Evolutionary conservation across 2,888 invertebrate species (phyloP).

Genomic region (Caenorhabditis plicata): DNA sequence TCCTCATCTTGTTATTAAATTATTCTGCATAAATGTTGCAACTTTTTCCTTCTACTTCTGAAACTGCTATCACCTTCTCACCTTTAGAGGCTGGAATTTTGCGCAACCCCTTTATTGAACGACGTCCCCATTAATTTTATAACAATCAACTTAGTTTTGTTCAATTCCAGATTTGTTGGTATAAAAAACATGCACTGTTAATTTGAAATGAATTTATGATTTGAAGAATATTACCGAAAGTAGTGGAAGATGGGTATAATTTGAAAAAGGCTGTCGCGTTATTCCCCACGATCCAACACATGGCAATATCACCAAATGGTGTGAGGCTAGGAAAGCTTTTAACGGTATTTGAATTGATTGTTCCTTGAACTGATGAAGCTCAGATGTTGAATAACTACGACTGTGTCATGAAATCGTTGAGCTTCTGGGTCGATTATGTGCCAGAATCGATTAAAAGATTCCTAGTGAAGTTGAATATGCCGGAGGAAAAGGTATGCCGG

Average conservation of each 20-base stretch:
- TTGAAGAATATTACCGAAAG: constrained; percentile 42
- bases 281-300: constrained; percentile 58
- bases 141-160: no score
- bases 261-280: constrained; percentile 47
- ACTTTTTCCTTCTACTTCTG: no score
- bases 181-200: background rate
- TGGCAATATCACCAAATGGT: constrained; percentile 58
- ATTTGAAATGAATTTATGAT: constrained; percentile 23
- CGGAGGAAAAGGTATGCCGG: constrained; percentile 13
- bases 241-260: constrained; percentile 38
- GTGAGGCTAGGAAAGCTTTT: constrained; percentile 17
- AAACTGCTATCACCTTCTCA: no score
- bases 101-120: no score
- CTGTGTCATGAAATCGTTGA: constrained; percentile 43
- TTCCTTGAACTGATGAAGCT: constrained; percentile 5
- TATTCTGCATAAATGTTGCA: no score
- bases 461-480: constrained; percentile 35
- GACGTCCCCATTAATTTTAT: no score
- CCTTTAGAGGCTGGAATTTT: no score
- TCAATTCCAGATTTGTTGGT: background rate
- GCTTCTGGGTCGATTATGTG: constrained; percentile 47
- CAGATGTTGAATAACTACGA: constrained; percentile 47
- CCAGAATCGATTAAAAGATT: constrained; percentile 40
- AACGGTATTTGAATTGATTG: background rate
- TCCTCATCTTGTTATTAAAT: no score